Conservation (phyloP, 2,113 vertebrate genomes). For the Sardina pilchardus region DNA sequence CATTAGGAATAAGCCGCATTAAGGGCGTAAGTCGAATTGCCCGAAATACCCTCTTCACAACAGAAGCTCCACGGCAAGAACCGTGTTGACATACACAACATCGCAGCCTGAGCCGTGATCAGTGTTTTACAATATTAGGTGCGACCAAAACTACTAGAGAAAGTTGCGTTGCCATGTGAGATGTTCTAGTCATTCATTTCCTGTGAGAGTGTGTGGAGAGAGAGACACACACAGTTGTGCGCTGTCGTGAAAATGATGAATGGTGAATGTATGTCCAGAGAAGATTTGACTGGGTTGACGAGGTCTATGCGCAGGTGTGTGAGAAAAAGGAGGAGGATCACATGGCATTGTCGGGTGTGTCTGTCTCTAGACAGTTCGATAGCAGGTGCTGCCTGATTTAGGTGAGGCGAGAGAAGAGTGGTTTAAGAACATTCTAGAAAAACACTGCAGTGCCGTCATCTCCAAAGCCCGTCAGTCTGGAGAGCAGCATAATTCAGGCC, state of each 20-base stretch:
- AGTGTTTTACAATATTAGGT: not conserved
- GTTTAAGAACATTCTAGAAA: not conserved
- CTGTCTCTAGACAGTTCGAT: not conserved
- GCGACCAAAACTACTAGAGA: not conserved
- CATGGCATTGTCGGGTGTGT: not conserved
- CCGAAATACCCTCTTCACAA: slow-evolving; percentile 10
- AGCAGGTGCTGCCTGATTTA: not conserved
- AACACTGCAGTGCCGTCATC: not conserved
- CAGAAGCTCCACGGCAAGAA: not conserved
- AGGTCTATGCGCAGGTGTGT: not conserved
- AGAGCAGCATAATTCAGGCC: not conserved
- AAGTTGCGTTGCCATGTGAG: not conserved
- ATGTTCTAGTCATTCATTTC: not conserved
- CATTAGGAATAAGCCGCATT: slow-evolving; percentile 7
- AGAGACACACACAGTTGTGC: too few relatives aligned
- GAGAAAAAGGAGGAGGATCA: not conserved
- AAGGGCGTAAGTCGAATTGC: not conserved
- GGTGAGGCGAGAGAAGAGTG: not conserved
- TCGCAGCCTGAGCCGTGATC: not conserved
- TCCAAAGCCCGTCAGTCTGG: not conserved
- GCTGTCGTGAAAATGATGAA: too few relatives aligned
- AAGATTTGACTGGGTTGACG: too few relatives aligned
- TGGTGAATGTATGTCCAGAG: too few relatives aligned
- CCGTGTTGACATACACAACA: not conserved
- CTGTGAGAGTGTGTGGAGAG: too few relatives aligned